A percentile compares a stretch with the other conserved stretches of the same genome.
Evolutionary conservation across 2,113 vertebrate genomes (phyloP).

Genomic region (Apteryx mantelli): DNA sequence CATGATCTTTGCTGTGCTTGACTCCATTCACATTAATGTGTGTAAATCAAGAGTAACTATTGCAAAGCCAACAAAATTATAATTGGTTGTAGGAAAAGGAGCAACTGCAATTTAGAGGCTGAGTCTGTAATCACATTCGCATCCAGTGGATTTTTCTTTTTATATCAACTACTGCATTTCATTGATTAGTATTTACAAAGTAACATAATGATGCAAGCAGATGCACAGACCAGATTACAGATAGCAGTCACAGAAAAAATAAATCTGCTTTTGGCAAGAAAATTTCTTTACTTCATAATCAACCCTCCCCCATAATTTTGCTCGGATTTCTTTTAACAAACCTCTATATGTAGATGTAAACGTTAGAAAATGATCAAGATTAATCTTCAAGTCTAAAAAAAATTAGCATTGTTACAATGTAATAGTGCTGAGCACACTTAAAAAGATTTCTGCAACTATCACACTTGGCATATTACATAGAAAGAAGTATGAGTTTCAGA

Average conservation of each 20-base stretch:
- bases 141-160: neutral
- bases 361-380: neutral
- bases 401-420: neutral
- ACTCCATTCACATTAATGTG: neutral
- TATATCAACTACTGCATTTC: neutral
- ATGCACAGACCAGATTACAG: neutral
- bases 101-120: neutral
- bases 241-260: neutral
- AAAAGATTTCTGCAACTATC: neutral
- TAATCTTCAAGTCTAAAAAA: neutral
- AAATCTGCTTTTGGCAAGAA: neutral
- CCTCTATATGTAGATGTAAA: neutral
- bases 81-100: neutral
- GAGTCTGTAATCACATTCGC: neutral
- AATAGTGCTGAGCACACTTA: neutral
- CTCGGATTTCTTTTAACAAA: neutral
- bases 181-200: neutral
- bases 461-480: rapidly evolving
- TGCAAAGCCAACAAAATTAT: neutral
- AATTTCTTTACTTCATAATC: neutral
- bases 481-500: neutral
- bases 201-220: neutral
- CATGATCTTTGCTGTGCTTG: neutral
- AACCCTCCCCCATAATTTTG: neutral
- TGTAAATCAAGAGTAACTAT: neutral